Evolutionary conservation across 2,113 vertebrate species (phyloP).

Genomic region (Catharus bicknelli): DNA sequence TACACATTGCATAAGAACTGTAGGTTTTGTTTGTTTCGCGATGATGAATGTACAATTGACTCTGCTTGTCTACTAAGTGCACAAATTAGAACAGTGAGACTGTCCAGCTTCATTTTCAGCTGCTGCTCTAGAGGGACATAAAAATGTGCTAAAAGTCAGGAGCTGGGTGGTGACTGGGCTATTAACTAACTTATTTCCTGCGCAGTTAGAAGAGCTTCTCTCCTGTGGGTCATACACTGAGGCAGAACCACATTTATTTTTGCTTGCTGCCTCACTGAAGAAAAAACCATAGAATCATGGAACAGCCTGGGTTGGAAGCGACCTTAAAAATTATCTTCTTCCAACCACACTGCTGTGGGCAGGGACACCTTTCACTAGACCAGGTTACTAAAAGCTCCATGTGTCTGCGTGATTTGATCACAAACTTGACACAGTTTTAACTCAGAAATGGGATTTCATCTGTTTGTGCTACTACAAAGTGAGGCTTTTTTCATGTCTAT

Average conservation of each 20-base stretch:
- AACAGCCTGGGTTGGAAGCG: background rate
- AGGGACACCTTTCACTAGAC: background rate
- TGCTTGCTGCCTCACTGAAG: background rate
- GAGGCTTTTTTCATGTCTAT: background rate
- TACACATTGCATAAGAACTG: background rate
- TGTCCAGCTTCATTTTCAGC: background rate
- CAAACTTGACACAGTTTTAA: background rate
- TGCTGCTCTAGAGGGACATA: background rate
- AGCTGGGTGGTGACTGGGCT: background rate
- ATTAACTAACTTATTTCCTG: background rate
- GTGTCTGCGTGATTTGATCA: background rate
- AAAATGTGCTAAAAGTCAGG: background rate
- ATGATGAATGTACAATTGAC: accelerated
- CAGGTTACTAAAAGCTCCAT: background rate
- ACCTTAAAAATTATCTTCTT: background rate
- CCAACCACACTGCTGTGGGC: background rate
- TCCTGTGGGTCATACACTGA: background rate
- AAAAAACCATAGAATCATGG: accelerated
- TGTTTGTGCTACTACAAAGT: background rate
- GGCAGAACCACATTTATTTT: background rate
- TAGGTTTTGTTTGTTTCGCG: background rate
- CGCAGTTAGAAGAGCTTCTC: background rate
- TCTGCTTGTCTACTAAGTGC: background rate
- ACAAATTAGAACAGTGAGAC: background rate
- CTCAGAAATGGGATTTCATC: background rate